Percentiles rank a stretch among this genome's conserved stretches.
These are phyloP conservation scores for Axinella damicornis DNA, from an alignment of 37 sponge, comb jelly and placozoan species.

Conservation along the genomic window DNA sequence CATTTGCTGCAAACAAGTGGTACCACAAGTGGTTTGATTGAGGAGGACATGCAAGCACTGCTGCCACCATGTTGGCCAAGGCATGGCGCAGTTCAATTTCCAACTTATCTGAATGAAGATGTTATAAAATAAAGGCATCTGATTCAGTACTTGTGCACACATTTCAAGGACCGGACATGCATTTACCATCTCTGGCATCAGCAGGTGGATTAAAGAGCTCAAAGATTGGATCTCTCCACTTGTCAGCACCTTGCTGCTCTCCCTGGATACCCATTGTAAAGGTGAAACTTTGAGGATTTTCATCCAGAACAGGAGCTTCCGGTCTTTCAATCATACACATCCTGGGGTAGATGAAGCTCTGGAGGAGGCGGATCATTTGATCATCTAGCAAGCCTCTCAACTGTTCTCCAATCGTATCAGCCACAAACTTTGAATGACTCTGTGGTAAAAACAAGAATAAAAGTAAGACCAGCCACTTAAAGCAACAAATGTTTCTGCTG, in stretches of 20 bases:
- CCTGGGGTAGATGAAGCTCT: background rate
- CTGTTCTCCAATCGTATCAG: background rate
- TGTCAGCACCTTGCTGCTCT: background rate
- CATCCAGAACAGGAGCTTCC: background rate
- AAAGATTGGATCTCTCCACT: no score
- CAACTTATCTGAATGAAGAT: conserved; percentile 30
- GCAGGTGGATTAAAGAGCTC: no score
- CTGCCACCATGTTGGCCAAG: conserved; percentile 70
- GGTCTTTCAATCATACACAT: background rate
- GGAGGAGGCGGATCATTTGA: background rate
- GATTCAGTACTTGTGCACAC: background rate
- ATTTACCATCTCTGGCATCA: background rate
- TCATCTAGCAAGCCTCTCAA: background rate
- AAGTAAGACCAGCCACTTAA: background rate
- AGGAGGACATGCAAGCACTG: conserved; percentile 54
- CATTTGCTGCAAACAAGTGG: conserved; percentile 43
- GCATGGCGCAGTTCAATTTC: conserved; percentile 57
- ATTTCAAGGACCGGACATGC: background rate
- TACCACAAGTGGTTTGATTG: conserved; percentile 71
- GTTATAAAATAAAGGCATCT: background rate
- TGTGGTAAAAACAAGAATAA: background rate
- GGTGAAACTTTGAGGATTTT: background rate
- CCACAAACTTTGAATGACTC: background rate
- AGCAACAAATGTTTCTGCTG: no score
- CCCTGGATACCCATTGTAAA: no score